Evolutionary conservation across 2,113 vertebrate genomes (phyloP), one percentile per base, ranked within the genome.

Genomic region (Gasterosteus aculeatus): DNA sequence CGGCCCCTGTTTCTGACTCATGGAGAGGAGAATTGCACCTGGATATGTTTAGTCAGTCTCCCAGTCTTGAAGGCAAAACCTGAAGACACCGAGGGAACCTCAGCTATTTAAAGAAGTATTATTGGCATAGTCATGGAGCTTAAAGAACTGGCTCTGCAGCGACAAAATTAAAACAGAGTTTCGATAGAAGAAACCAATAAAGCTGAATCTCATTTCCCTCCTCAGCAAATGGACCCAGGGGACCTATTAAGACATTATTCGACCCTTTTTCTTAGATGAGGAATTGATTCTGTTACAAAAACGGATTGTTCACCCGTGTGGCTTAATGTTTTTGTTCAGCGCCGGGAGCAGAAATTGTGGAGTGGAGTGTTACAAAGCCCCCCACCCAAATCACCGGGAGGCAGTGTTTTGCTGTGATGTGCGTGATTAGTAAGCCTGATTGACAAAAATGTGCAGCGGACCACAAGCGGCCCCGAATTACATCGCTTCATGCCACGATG

Each of bases 341-440:
- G 67, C 80, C 61, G 78, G 4, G 26, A 69, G 63, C 67, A 72
- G 44, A 84, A 59, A 75, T 75, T 58, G 83, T 68, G 65, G 35
- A 71, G 68, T 65, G 70, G 19, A 69, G 83, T 80, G 71, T 70
- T 84, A 59, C 53, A 82, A 85, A 82, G 77, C 83, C 73, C 62
- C 73, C 62, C 81, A 33, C 19, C 44, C 58, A 64, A 69, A 83
- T 83, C 69, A 71, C 78, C 15, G 42, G 69, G 71, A 76, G 87
- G 71, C 53, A 62, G 72, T 66, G 77, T 84, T 90, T 90, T 89
- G 58, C 89, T 88, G 87, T 80, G 85, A 88, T 72, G 70, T 69
- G 81, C 76, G 57, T 84, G 76, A 80, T 86, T 79, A 72, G 33
- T 86, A 79, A 88, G 77, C 78, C 85, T 90, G 85, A 90, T 77